Evolutionary conservation across 2,888 invertebrate genomes (phyloP), one percentile per base, ranked within the genome.

Genomic region (Idaea dimidiata): DNA sequence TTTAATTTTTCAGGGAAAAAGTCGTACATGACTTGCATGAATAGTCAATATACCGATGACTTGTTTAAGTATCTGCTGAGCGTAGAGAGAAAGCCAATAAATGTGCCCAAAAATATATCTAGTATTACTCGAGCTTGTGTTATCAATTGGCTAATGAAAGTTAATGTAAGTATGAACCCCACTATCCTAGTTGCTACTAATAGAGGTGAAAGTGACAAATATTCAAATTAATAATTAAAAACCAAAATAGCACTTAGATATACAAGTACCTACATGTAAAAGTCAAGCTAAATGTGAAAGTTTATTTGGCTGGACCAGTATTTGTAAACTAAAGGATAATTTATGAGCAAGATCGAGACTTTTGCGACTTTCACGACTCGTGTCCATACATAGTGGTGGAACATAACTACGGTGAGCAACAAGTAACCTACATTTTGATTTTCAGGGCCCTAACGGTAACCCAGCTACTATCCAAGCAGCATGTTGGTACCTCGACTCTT

Each of bases 61-160:
- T 70, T 87, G n/a, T 82, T 86, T 17, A 63, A 69, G 0, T 78
- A 90, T 64, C 65, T 91, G 10, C 57, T 87, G 57, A 64, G 59
- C 0, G 65, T 63, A 0, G 90, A 91, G 67, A 59, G 59, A 0
- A 83, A 73, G 56, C 71, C 77, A 0, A 6, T 66, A 43, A 60
- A 61, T 0, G 24, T 72, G 0, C 84, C 88, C 0, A 67, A 61
- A 1, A 43, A 43, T 14, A 74, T 81, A 14, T 60, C 78, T 0
- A 82, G 70, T 54, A 69, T 76, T n/a, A 79, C 78, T 0, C 76
- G 91, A 53, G 83, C 89, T 0, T 89, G 89, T 68, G 70, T 89
- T 16, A 76, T 91, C n/a, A 90, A 91, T 70, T 91, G 91, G 91
- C 70, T 91, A 0, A 81, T 89, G 73, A 89, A 83, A 71, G 72